phyloP scores from a whole-genome alignment of 2,113 vertebrate genomes.

The Mirza zaza region DNA sequence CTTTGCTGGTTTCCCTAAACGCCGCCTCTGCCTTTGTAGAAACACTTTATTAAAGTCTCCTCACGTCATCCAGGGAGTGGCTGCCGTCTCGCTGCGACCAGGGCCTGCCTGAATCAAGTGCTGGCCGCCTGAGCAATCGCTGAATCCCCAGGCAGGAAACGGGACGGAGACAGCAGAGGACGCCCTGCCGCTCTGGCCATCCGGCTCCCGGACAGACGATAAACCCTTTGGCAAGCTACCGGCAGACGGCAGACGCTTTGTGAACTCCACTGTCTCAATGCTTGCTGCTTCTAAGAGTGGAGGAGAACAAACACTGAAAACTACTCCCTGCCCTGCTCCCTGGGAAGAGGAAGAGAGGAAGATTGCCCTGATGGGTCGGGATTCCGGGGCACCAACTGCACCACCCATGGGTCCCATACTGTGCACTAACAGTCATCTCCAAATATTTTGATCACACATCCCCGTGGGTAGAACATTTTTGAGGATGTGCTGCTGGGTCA shows the following conservation, averaged over 20 bases:
- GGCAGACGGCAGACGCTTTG: neutral
- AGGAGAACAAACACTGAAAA: neutral
- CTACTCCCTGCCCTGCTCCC: no score
- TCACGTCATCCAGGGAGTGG: neutral
- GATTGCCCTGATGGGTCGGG: neutral
- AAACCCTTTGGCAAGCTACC: neutral
- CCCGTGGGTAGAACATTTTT: neutral
- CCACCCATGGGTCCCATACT: neutral
- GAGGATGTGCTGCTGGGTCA: neutral
- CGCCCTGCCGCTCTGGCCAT: rapidly evolving
- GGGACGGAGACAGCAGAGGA: rapidly evolving
- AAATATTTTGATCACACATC: neutral
- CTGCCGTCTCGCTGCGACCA: neutral
- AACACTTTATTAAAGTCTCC: neutral
- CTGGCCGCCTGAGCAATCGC: neutral
- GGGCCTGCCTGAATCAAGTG: neutral
- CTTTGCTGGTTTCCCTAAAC: neutral
- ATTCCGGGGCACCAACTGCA: neutral
- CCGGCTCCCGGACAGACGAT: rapidly evolving
- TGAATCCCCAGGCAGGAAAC: neutral
- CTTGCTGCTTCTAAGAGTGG: neutral
- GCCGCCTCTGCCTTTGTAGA: neutral
- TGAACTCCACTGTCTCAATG: neutral
- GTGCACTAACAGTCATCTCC: neutral
- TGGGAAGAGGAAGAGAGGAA: neutral